Base-by-base conservation (phyloP, 1,140 invertebrate species). In the Gonioctena quinquepunctata region DNA sequence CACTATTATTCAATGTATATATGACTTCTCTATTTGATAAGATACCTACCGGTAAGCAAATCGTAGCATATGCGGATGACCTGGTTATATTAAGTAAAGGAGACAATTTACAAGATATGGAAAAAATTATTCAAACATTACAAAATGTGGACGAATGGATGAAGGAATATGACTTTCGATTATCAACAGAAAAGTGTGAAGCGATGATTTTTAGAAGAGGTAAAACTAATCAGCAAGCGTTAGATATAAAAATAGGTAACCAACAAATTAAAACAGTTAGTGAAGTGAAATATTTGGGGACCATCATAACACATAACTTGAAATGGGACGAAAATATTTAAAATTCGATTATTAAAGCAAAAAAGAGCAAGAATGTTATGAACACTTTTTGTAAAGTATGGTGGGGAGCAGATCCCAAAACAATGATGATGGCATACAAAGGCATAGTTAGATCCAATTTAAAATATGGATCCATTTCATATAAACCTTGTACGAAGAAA, bases 1-100 rank as follows among this genome's bases (percentile, higher is more conserved):
- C 69, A 54, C 11, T 57, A 33, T 54, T 71, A 19, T 69, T 69
- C 63, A 75, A 75, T 19, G n/a, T n/a, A n/a, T n/a, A n/a, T n/a
- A 68, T 68, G n/a, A 19, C 8, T 21, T 19, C 65, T 1, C n/a
- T 65, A 22, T 68, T 63, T 18, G 11, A 21, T 23, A 3, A 56
- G 28, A 18, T 26, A 25, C 62, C 19, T 18, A 2, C 5, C 1
- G 3, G 21, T 8, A 42, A 61, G 0, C 19, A 54, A 5, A 48
- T 74, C 52, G 52, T 71, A 18, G 48, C 64, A n/a, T 75, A 73
- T 50, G 73, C 66, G 1, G 71, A 75, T 52, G 70, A 72, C 27
- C 11, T 72, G 5, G 54, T 50, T 11, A 1, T 75, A 13, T 18
- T 57, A 13, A 23, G 26, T 33, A 67, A 63, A 42, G 64, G 73